Evolutionary conservation across 1,140 invertebrate genomes (phyloP), one percentile per base, ranked within the genome.

Genomic region (Caenorhabditis remanei): DNA sequence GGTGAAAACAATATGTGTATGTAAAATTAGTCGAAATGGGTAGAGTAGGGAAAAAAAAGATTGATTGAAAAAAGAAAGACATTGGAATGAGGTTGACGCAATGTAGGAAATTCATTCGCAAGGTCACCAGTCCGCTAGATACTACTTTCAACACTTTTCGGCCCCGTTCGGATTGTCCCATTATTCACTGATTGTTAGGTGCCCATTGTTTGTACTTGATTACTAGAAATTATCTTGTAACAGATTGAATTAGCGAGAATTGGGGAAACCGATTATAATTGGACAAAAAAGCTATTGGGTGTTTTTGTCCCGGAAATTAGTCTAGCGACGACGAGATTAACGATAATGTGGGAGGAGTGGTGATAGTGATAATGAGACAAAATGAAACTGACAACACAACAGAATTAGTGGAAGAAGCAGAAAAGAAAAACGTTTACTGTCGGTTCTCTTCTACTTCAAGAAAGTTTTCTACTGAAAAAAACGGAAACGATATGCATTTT

Each of bases 1-100:
- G 43, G 71, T 24, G 71, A 79, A 79, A 79, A 79, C 71, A 79
- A 79, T 79, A 79, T 79, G n/a, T 79, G 71, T 79, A 79, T 79
- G 71, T 79, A 79, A 79, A 79, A 79, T 53, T 79, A 79, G 71
- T 79, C 13, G 71, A 50, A 79, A 71, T 71, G 41, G 65, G 41
- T 71, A 46, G 65, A 71, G 41, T n/a, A 46, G 16, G 65, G 11
- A 53, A 32, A 75, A 46, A 79, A 79, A 43, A 79, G 71, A 79
- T 79, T 79, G 71, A 79, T 79, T 79, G 71, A 24, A 79, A 63
- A 79, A 79, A 79, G 46, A 50, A 50, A 79, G 71, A 53, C 46
- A 53, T 13, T 48, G 19, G n/a, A 79, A 53, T 79, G 71, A 79
- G 71, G 71, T 79, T 79, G 71, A 32, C 46, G 71, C 71, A 79